Percentiles rank a stretch among this genome's conserved stretches.
Evolutionary conservation across 2,797 vertebrate species (phyloP).

Genomic region (Delichon dasypus): DNA sequence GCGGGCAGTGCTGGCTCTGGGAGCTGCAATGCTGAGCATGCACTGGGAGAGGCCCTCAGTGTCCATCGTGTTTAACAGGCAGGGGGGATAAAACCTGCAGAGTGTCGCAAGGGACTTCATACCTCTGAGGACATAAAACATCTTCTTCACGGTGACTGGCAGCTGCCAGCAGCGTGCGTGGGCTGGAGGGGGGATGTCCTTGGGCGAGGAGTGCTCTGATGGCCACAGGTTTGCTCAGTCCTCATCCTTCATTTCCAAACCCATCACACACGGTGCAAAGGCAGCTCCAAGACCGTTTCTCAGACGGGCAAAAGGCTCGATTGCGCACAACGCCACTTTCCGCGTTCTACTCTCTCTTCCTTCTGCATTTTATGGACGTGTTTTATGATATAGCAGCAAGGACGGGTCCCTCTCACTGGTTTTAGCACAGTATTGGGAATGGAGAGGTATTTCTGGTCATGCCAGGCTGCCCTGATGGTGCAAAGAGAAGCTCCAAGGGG

Average conservation of each 20-base stretch:
- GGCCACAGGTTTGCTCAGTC: not conserved
- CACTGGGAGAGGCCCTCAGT: not conserved
- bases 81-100: not conserved
- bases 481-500: not conserved
- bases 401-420: not conserved
- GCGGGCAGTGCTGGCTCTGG: slow-evolving; percentile 4
- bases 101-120: not conserved
- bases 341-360: not conserved
- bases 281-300: not conserved
- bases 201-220: not conserved
- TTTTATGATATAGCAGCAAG: not conserved
- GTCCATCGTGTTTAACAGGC: not conserved
- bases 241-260: slow-evolving; percentile 26
- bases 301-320: not conserved
- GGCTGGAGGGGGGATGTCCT: slow-evolving; percentile 55
- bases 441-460: not conserved
- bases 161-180: not conserved
- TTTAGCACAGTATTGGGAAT: not conserved
- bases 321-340: not conserved
- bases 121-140: not conserved
- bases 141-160: slow-evolving; percentile 5
- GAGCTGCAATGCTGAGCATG: not conserved
- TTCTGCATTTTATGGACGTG: not conserved
- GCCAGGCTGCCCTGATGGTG: not conserved
- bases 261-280: not conserved